A percentile compares a stretch with the other conserved stretches of the same genome.
Evolutionary conservation across 1,140 invertebrate species (phyloP).

Genomic region (Lasioglossum baleicum): DNA sequence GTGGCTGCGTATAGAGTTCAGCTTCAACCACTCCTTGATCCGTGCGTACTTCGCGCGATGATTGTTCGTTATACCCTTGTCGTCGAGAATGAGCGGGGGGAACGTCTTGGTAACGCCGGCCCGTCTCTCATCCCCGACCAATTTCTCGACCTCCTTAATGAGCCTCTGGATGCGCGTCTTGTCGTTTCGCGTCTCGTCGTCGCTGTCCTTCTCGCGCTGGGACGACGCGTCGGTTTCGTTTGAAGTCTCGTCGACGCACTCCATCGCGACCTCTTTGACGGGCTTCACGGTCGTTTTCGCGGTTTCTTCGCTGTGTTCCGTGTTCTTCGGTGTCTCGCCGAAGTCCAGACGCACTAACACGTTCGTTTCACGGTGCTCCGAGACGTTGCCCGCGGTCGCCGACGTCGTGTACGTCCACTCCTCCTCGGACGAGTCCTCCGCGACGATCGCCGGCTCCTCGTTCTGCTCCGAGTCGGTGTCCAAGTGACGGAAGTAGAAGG

Average conservation of each 20-base stretch:
- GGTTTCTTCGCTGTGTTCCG: slow-evolving; percentile 1
- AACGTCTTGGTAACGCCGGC: slow-evolving; percentile 77
- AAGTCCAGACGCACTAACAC: slow-evolving; percentile 69
- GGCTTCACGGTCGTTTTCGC: slow-evolving; percentile 35
- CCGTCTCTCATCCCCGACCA: slow-evolving; percentile 81
- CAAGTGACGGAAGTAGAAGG: slow-evolving; percentile 90
- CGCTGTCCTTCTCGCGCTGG: slow-evolving; percentile 64
- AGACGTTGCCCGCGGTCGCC: slow-evolving; percentile 58
- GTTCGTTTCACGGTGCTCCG: slow-evolving; percentile 63
- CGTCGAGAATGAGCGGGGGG: slow-evolving; percentile 80
- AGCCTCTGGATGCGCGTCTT: slow-evolving; percentile 82
- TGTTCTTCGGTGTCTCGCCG: slow-evolving; percentile 58
- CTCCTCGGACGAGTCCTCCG: slow-evolving; percentile 85
- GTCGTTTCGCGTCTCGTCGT: slow-evolving; percentile 77
- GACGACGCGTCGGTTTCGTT: slow-evolving; percentile 21
- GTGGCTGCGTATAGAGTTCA: slow-evolving; percentile 69
- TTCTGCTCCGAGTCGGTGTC: slow-evolving; percentile 89
- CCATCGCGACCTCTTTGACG: slow-evolving; percentile 13
- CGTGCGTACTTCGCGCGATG: slow-evolving; percentile 83
- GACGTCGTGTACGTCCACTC: slow-evolving; percentile 86
- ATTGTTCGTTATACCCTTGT: slow-evolving; percentile 75
- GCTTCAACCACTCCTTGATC: slow-evolving; percentile 86
- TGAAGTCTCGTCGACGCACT: slow-evolving; percentile 31
- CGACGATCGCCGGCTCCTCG: slow-evolving; percentile 66
- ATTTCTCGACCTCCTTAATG: slow-evolving; percentile 86